Conservation (phyloP, 37 sponge, comb jelly and placozoan species). For the Spongia lamella region DNA sequence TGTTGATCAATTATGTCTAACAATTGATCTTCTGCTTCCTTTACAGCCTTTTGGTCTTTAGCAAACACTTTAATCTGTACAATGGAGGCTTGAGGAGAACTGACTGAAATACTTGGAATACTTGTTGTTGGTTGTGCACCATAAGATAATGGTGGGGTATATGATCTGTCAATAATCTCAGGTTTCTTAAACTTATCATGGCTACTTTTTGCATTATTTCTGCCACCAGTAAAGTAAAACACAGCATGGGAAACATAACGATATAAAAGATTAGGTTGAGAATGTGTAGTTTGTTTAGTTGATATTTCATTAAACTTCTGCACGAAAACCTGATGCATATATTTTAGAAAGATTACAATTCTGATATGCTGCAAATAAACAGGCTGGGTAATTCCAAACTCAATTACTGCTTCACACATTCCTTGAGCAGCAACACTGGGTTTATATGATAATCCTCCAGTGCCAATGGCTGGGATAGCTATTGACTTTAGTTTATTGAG, state of each 20-base stretch:
- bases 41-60: constrained; percentile 5
- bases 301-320: background rate
- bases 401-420: constrained; percentile 35
- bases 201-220: too few relatives aligned
- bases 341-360: constrained; percentile 29
- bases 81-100: background rate
- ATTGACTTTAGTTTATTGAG: constrained; percentile 25
- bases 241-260: too few relatives aligned
- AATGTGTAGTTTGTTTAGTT: too few relatives aligned
- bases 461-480: constrained; percentile 63
- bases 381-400: constrained; percentile 14
- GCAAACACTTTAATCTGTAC: constrained; percentile 32
- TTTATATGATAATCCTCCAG: constrained; percentile 26
- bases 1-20: constrained; percentile 1
- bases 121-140: too few relatives aligned
- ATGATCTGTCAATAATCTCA: too few relatives aligned
- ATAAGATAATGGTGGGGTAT: too few relatives aligned
- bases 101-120: background rate
- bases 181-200: too few relatives aligned
- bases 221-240: too few relatives aligned
- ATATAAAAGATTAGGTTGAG: too few relatives aligned
- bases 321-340: constrained; percentile 12
- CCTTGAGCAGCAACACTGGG: constrained; percentile 34
- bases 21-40: constrained; percentile 15
- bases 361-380: background rate